A percentile compares a stretch with the other conserved stretches of the same genome.
phyloP scores from a whole-genome alignment of 2,113 vertebrate genomes.

The Saccopteryx bilineata region DNA sequence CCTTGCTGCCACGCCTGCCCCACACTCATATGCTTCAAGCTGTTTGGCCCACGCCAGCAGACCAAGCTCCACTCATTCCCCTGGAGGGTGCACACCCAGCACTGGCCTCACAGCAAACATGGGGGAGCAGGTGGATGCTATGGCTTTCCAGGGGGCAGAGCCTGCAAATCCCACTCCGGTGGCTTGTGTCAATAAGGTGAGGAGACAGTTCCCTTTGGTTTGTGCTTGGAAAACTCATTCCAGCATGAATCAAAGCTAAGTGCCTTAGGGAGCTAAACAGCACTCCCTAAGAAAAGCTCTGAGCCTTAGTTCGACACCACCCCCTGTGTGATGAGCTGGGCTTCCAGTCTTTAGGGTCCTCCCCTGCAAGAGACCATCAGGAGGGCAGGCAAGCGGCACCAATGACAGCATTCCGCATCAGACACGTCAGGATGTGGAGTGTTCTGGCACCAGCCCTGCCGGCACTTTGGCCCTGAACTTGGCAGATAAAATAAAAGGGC shows the following conservation, averaged over 20 bases:
- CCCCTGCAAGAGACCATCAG: not conserved
- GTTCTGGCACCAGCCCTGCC: not conserved
- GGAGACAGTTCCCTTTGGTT: not conserved
- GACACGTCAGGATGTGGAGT: not conserved
- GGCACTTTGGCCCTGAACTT: not conserved
- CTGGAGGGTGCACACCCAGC: no score
- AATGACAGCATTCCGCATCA: fast-evolving
- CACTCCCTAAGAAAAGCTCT: not conserved
- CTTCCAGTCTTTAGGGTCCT: not conserved
- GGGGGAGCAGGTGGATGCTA: not conserved
- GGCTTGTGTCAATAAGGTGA: not conserved
- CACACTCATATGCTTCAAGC: not conserved
- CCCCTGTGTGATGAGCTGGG: fast-evolving
- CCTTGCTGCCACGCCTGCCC: not conserved
- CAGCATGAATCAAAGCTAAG: not conserved
- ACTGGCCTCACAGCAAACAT: not conserved
- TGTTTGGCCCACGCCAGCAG: not conserved
- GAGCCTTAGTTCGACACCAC: not conserved
- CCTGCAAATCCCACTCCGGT: not conserved
- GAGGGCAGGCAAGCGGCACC: not conserved
- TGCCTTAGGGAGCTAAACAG: not conserved
- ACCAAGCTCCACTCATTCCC: not conserved
- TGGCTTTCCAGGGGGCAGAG: not conserved
- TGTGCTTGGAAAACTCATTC: not conserved
- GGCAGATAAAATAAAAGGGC: not conserved